Evolutionary conservation across 1,140 invertebrate species (phyloP), one percentile per base, ranked within the genome.

Genomic region (Ditylenchus dipsaci): DNA sequence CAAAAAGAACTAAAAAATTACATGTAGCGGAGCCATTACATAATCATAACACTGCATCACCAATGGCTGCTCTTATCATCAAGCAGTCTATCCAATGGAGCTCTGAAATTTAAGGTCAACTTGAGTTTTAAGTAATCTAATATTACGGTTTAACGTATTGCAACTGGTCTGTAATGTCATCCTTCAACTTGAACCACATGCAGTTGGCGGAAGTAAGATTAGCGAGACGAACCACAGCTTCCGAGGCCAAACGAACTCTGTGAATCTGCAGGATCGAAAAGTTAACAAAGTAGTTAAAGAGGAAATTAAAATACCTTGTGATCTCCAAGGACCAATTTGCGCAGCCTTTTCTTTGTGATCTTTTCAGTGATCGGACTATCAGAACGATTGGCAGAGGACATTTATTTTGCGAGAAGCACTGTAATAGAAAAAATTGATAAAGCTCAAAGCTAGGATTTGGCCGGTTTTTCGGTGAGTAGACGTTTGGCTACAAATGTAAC

Each of bases 151-250:
- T 61, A 19, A 61, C 21, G 26, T 61, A 61, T 13, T 63, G 70
- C 21, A 71, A n/a, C 21, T 63, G 68, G 15, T 74, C 69, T n/a
- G 68, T 74, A 26, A 71, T 73, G 26, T 71, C 26, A 42, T 71
- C 74, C 13, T 21, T 3, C 67, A 71, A 29, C 43, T 71, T 71
- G 47, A 71, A 71, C 69, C 69, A 71, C 23, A 71, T 66, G 49
- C 69, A 73, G 49, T 66, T 72, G 29, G 69, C 27, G 17, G 69
- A 71, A 13, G 23, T 33, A 15, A 71, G 29, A 38, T 71, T 38
- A 13, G 69, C 56, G 11, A 71, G 30, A 19, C 56, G 29, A 49
- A 57, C 60, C 26, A 63, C 43, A 15, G 69, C 71, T 21, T 63
- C 26, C 9, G 45, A 67, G 9, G 19, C 53, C 29, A 71, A 42